Evolutionary conservation across 2,797 vertebrate species (phyloP), one percentile per base, ranked within the genome.

Genomic region (Bovichtus diacanthus): DNA sequence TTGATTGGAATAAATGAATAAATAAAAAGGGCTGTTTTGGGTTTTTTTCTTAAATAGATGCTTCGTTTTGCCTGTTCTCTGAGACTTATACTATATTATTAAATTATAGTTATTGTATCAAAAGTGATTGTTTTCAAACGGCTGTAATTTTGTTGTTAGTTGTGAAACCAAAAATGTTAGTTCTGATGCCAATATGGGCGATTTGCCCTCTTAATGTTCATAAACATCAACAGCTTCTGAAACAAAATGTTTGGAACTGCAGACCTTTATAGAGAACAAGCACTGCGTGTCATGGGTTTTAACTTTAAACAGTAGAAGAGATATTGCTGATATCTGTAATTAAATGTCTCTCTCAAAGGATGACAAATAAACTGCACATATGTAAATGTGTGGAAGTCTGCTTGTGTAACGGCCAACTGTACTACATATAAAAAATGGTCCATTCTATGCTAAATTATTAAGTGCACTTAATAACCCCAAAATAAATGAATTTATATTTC

Each of bases 1-100:
- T 56, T 80, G 76, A 89, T 93, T 91, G 93, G 81, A 92, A 91
- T 80, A 84, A 82, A 75, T 68, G 13, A 75, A 63, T 55, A 53
- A 21, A 53, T 64, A n/a, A 44, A 58, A 79, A 53, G 19, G 39
- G 16, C 39, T 59, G 9, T 16, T 76, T 29, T 63, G 49, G 27
- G n/a, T 74, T 67, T 13, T 59, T 7, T 44, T 16, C 19, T 39
- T 16, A n/a, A 15, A 16, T 6, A 8, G 3, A 29, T 46, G 29
- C 4, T 76, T 60, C 43, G 1, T 15, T 66, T 60, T 70, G 1
- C 4, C 3, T 25, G 5, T 44, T 25, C 49, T 50, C 3, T 25
- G 34, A 31, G 18, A 27, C 13, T 36, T 29, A n/a, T 36, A 36
- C 8, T 27, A 11, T 23, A 56, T 50, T 15, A n/a, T 36, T 19